Evolutionary conservation across 1,140 invertebrate species (phyloP).

Genomic region (Philopotamus ludificatus): DNA sequence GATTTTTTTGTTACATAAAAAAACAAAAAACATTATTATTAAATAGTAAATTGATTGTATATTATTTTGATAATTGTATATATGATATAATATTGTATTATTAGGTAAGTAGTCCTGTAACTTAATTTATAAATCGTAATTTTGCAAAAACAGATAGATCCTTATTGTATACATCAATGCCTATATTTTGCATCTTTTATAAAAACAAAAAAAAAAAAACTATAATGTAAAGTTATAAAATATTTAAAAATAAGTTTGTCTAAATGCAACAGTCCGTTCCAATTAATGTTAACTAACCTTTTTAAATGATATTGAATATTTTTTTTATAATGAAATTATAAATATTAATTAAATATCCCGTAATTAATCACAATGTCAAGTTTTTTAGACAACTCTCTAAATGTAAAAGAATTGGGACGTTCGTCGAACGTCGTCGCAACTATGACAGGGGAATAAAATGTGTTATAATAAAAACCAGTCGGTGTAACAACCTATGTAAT

Average conservation of each 20-base stretch:
- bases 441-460: too few species aligned
- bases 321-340: too few species aligned
- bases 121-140: conserved; percentile 15
- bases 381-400: too few species aligned
- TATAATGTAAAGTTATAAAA: background rate
- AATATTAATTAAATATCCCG: too few species aligned
- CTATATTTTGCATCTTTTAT: conserved; percentile 22
- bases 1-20: conserved; percentile 26
- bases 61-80: conserved; percentile 22
- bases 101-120: conserved; percentile 19
- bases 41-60: too few species aligned
- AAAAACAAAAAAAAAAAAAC: conserved; percentile 5
- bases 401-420: too few species aligned
- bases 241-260: conserved; percentile 20
- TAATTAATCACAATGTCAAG: too few species aligned
- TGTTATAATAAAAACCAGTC: too few species aligned
- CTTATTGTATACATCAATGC: conserved; percentile 4
- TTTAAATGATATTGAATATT: too few species aligned
- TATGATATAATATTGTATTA: conserved; percentile 16
- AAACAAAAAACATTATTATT: conserved; percentile 7
- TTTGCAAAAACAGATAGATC: conserved; percentile 6
- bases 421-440: too few species aligned
- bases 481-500: too few species aligned
- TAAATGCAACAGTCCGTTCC: conserved; percentile 37
- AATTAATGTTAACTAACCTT: too few species aligned